Percentiles rank a stretch among this genome's conserved stretches.
phyloP scores from a whole-genome alignment of 2,888 invertebrate genomes.

The Spicauda simplicius region DNA sequence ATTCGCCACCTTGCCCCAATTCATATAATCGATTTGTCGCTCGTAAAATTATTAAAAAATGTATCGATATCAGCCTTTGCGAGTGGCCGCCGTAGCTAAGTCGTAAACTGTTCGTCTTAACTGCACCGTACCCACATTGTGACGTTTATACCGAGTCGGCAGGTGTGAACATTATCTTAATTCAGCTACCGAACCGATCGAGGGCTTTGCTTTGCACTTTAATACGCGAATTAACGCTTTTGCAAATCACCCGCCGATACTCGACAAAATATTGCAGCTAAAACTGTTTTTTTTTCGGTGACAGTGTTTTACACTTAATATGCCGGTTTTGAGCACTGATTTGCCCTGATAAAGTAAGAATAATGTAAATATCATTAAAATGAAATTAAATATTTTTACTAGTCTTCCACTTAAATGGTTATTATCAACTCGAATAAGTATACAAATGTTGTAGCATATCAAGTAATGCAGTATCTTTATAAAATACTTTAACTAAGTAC shows the following conservation, averaged over 20 bases:
- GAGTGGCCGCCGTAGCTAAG: slow-evolving; percentile 48
- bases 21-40: slow-evolving; percentile 21
- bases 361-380: no score
- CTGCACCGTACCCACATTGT: slow-evolving; percentile 67
- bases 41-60: slow-evolving; percentile 47
- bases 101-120: slow-evolving; percentile 71
- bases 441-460: no score
- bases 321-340: background rate
- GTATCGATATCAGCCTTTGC: slow-evolving; percentile 34
- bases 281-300: background rate
- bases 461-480: no score
- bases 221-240: slow-evolving; percentile 46
- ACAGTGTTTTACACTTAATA: background rate
- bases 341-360: no score
- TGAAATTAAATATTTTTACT: no score
- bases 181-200: slow-evolving; percentile 75
- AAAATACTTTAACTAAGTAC: no score
- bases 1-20: slow-evolving; percentile 16
- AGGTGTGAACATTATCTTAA: slow-evolving; percentile 84
- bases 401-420: no score
- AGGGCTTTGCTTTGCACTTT: slow-evolving; percentile 60
- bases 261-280: slow-evolving; percentile 23
- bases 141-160: slow-evolving; percentile 73
- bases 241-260: slow-evolving; percentile 40
- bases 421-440: no score